A percentile compares a stretch with the other conserved stretches of the same genome.
phyloP scores from a whole-genome alignment of 2,797 vertebrate species.

The Acridotheres tristis region DNA sequence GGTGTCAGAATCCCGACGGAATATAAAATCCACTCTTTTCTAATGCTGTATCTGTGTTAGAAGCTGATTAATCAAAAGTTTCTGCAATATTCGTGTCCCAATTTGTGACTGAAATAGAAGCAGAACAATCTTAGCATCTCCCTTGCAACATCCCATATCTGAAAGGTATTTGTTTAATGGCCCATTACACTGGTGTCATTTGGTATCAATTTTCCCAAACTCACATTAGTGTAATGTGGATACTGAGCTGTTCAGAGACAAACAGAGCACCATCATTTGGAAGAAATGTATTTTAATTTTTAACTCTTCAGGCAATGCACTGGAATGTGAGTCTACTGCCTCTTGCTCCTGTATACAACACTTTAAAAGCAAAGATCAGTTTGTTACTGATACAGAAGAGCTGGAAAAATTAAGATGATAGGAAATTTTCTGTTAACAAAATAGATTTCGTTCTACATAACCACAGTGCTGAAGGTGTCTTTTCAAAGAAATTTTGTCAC shows the following conservation, averaged over 20 bases:
- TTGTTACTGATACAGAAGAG: not conserved
- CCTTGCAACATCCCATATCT: not conserved
- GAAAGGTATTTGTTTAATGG: slow-evolving; percentile 10
- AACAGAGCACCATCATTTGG: not conserved
- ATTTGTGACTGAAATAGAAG: not conserved
- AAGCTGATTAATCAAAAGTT: not conserved
- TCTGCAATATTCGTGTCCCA: not conserved
- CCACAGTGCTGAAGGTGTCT: not conserved
- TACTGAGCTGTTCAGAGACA: not conserved
- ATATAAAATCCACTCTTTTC: slow-evolving; percentile 26
- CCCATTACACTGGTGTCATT: not conserved
- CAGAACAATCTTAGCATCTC: not conserved
- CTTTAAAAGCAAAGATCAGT: not conserved
- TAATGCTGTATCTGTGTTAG: not conserved
- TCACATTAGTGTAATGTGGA: not conserved
- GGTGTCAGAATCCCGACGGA: slow-evolving; percentile 41
- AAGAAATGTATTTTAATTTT: not conserved
- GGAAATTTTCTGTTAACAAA: not conserved
- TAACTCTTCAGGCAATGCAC: not conserved
- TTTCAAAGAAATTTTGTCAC: not conserved
- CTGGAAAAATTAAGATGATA: not conserved
- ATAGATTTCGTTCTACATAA: not conserved
- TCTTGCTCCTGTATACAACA: not conserved
- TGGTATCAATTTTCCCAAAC: not conserved
- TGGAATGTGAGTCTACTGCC: not conserved